phyloP scores from a whole-genome alignment of 2,797 vertebrate genomes.

The Hyperoplus immaculatus region DNA sequence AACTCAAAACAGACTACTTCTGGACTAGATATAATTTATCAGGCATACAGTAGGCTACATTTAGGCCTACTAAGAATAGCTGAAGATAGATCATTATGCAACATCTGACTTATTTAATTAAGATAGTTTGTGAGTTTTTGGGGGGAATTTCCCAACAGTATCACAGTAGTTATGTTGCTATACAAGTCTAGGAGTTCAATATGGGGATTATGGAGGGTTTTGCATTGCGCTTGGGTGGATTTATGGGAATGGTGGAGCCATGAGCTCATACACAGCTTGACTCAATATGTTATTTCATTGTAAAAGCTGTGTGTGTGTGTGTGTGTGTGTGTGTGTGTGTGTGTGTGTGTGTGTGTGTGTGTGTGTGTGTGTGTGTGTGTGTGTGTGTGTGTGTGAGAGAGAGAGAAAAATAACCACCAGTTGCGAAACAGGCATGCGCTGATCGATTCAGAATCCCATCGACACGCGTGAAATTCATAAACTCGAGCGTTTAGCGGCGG shows the following conservation, averaged over 20 bases:
- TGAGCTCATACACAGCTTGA: conserved; percentile 35
- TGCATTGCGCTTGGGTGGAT: conserved; percentile 56
- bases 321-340: too few species aligned
- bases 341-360: too few species aligned
- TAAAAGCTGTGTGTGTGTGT: conserved; percentile 17
- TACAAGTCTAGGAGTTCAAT: conserved; percentile 31
- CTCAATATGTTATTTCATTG: conserved; percentile 27
- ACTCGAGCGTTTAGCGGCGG: conserved; percentile 34
- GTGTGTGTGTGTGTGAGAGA: too few species aligned
- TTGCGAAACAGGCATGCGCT: conserved; percentile 50
- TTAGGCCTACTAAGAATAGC: conserved; percentile 27
- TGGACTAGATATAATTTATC: conserved; percentile 37
- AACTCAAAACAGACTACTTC: conserved; percentile 57
- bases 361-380: too few species aligned
- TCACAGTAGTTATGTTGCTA: background rate
- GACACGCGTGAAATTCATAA: conserved; percentile 51
- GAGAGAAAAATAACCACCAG: conserved; percentile 54
- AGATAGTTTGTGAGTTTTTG: conserved; percentile 10
- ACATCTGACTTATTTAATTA: conserved; percentile 15
- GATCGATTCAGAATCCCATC: conserved; percentile 68
- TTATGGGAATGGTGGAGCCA: conserved; percentile 56
- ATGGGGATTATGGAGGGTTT: conserved; percentile 39
- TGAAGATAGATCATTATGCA: background rate
- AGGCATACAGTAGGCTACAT: conserved; percentile 15
- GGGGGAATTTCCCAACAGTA: conserved; percentile 17